Evolutionary conservation across 2,888 invertebrate species (phyloP).

Genomic region (Tortrix viridana): DNA sequence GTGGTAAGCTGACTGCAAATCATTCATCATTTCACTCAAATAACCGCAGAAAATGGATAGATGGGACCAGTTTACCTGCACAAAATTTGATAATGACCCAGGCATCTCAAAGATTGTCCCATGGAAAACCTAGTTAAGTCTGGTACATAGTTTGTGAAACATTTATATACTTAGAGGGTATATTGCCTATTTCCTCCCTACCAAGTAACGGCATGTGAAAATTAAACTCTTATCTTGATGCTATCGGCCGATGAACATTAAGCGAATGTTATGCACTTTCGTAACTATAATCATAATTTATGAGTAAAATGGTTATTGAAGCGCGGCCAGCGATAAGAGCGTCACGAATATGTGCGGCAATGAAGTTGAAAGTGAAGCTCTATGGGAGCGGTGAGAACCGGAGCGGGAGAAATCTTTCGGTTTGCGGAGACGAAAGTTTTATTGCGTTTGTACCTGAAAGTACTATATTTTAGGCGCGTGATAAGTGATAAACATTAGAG

Average conservation of each 20-base stretch:
- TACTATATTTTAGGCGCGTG: background rate
- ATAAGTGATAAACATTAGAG: too few species aligned
- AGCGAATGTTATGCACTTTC: slow-evolving; percentile 12
- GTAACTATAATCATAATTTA: slow-evolving; percentile 15
- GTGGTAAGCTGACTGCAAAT: too few species aligned
- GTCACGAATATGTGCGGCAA: slow-evolving; percentile 15
- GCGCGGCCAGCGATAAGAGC: slow-evolving; percentile 19
- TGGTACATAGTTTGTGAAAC: too few species aligned
- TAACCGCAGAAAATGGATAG: too few species aligned
- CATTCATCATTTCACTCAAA: too few species aligned
- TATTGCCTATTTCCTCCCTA: slow-evolving; percentile 3
- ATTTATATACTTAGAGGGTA: too few species aligned
- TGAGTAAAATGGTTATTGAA: slow-evolving; percentile 12
- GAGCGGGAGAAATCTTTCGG: slow-evolving; percentile 23
- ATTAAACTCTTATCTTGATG: slow-evolving; percentile 28
- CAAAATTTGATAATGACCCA: too few species aligned
- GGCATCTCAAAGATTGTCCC: too few species aligned
- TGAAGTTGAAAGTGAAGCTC: slow-evolving; percentile 28
- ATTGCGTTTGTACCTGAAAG: slow-evolving; percentile 11
- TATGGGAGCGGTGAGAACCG: slow-evolving; percentile 1
- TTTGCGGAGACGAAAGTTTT: slow-evolving; percentile 12
- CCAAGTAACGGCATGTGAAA: background rate
- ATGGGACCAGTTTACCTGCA: too few species aligned
- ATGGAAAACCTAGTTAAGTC: too few species aligned
- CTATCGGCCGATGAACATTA: slow-evolving; percentile 14